These are phyloP conservation scores for Meandrusa payeni DNA, from an alignment of 2,888 invertebrate genomes.

Conservation along the genomic window DNA sequence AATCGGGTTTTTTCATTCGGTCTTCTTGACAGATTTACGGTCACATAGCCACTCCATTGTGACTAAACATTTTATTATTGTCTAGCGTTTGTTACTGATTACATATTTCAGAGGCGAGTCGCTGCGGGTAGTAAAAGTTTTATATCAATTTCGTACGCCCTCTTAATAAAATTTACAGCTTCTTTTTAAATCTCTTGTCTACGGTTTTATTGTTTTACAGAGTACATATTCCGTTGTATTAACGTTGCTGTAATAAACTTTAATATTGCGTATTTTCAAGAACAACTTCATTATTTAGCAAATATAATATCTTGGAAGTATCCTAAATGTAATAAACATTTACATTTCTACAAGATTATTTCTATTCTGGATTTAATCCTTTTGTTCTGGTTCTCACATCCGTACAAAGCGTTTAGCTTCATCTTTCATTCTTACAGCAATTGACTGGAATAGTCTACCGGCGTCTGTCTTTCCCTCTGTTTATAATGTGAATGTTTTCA, in stretches of 20 bases:
- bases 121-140: slow-evolving; percentile 14
- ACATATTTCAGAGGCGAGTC: slow-evolving; percentile 31
- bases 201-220: background rate
- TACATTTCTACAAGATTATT: too few relatives aligned
- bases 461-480: too few relatives aligned
- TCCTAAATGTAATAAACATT: slow-evolving; percentile 1
- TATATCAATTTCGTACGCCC: slow-evolving; percentile 11
- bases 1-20: slow-evolving; percentile 50
- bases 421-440: too few relatives aligned
- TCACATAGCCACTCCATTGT: slow-evolving; percentile 49
- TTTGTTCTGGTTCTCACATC: too few relatives aligned
- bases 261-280: slow-evolving; percentile 2
- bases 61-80: slow-evolving; percentile 52
- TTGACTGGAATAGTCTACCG: too few relatives aligned
- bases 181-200: slow-evolving; percentile 16
- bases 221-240: slow-evolving; percentile 6
- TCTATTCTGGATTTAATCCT: too few relatives aligned
- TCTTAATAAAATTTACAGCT: slow-evolving; percentile 16
- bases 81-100: slow-evolving; percentile 50
- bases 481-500: too few relatives aligned
- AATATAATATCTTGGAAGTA: background rate
- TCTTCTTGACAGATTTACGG: slow-evolving; percentile 60
- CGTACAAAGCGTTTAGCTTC: too few relatives aligned
- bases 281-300: slow-evolving; percentile 1
- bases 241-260: slow-evolving; percentile 3